Conservation (phyloP, 1,140 invertebrate genomes). For the Protaetia brevitarsis region DNA sequence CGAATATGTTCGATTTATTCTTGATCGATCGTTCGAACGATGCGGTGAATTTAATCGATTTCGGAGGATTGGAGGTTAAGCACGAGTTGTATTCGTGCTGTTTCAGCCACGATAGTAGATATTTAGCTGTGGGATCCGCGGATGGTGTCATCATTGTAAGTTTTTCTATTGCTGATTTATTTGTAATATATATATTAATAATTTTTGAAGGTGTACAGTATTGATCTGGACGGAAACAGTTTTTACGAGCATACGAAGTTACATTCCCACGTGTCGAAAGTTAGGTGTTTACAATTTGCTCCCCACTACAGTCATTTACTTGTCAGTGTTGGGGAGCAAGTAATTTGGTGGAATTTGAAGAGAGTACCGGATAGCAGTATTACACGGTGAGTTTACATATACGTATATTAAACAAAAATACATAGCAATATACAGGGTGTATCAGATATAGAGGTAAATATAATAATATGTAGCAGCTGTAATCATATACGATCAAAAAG, state of each 20-base stretch:
- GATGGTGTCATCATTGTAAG: constrained; percentile 25
- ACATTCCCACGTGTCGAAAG: constrained; percentile 16
- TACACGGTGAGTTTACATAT: neutral
- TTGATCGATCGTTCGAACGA: neutral
- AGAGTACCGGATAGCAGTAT: neutral
- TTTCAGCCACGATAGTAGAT: constrained; percentile 17
- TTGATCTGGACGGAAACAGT: neutral
- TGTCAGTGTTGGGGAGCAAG: constrained; percentile 29
- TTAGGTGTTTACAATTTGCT: constrained; percentile 26
- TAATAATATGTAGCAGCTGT: too few species aligned
- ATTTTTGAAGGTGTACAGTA: constrained; percentile 2
- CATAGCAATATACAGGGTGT: too few species aligned
- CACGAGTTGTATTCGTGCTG: neutral
- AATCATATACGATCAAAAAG: too few species aligned
- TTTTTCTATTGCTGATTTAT: too few species aligned
- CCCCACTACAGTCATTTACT: constrained; percentile 22
- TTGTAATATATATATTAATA: neutral
- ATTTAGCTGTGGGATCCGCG: constrained; percentile 18
- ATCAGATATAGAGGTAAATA: too few species aligned
- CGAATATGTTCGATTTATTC: constrained; percentile 19
- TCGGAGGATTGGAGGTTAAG: neutral
- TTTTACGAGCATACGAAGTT: neutral
- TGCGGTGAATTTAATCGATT: neutral
- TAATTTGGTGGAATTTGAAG: constrained; percentile 28
- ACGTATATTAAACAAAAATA: too few species aligned